These are phyloP conservation scores for Apus apus DNA, from an alignment of 2,113 vertebrate genomes.

Conservation along the genomic window DNA sequence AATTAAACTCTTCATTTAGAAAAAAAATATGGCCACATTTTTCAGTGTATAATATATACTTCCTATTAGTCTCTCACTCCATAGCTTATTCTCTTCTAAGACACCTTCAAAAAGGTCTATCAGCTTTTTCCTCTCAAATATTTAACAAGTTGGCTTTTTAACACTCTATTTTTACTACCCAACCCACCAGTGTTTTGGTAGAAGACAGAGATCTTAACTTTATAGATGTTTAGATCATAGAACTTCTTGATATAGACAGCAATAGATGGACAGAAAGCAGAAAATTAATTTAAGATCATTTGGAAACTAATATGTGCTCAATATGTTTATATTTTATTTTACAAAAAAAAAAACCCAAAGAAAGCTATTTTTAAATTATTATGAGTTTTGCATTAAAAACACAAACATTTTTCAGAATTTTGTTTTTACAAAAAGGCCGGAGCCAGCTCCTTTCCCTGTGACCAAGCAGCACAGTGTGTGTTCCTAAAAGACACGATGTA, in stretches of 20 bases:
- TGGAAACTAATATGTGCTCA: neutral
- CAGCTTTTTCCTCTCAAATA: neutral
- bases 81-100: neutral
- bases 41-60: neutral
- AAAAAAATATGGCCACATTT: neutral
- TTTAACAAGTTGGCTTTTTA: neutral
- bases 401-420: neutral
- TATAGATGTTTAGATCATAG: neutral
- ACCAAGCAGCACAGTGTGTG: neutral
- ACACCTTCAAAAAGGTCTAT: neutral
- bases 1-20: neutral
- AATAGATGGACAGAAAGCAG: neutral
- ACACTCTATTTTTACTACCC: neutral
- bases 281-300: neutral
- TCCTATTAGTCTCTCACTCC: neutral
- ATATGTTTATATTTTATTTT: neutral
- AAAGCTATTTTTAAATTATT: neutral
- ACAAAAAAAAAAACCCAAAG: neutral
- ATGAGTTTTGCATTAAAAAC: neutral
- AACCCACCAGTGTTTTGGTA: neutral
- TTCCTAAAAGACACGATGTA: neutral
- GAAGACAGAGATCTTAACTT: neutral
- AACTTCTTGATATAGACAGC: neutral
- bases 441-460: neutral
- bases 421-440: neutral